These are phyloP conservation scores for Anabas testudineus DNA, from an alignment of 2,797 vertebrate species.

Conservation along the genomic window DNA sequence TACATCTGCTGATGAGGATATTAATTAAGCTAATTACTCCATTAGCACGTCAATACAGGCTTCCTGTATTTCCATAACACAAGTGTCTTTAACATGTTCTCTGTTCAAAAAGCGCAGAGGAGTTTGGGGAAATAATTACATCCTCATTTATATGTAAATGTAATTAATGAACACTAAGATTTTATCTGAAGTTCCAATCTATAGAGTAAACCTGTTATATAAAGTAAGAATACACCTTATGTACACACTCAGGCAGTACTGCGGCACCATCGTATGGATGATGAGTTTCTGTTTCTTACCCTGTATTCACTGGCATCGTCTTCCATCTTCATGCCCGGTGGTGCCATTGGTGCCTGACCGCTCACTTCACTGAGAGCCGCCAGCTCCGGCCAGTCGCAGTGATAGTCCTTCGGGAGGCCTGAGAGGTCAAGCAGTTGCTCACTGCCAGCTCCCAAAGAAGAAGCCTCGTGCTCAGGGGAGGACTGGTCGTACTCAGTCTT, in stretches of 20 bases:
- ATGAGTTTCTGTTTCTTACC: conserved; percentile 69
- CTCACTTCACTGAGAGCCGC: conserved; percentile 87
- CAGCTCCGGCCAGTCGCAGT: conserved; percentile 93
- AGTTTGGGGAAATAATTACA: neutral
- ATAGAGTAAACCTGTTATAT: neutral
- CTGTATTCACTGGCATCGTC: conserved; percentile 89
- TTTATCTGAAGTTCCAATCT: conserved; percentile 13
- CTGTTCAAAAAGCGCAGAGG: conserved; percentile 11
- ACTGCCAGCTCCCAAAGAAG: conserved; percentile 82
- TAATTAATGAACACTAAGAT: neutral
- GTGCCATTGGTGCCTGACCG: conserved; percentile 71
- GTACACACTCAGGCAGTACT: neutral
- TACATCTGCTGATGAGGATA: conserved; percentile 36
- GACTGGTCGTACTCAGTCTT: conserved; percentile 90
- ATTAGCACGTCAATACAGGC: conserved; percentile 30
- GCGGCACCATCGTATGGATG: neutral
- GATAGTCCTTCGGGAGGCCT: conserved; percentile 87
- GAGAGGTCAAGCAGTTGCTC: conserved; percentile 91
- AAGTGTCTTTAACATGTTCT: conserved; percentile 5
- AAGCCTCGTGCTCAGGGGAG: conserved; percentile 90
- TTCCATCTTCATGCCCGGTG: conserved; percentile 91
- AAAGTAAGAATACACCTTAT: neutral
- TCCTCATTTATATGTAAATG: conserved; percentile 25
- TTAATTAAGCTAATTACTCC: conserved; percentile 51
- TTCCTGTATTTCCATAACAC: conserved; percentile 29